Evolutionary conservation across 2,888 invertebrate genomes (phyloP).

Genomic region (Drosophila kuntzei): DNA sequence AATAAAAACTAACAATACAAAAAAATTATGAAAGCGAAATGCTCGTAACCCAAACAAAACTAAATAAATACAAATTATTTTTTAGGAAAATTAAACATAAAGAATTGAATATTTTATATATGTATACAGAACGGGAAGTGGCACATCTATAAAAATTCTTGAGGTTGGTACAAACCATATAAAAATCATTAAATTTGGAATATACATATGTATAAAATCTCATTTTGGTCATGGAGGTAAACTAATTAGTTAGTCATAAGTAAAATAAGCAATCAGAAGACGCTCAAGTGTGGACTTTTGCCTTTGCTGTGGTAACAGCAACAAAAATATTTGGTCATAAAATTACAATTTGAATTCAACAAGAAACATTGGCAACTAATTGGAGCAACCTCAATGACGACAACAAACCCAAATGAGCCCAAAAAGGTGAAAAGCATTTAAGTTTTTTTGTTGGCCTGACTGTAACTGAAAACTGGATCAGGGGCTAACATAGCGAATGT

Average conservation of each 20-base stretch:
- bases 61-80: constrained; percentile 3
- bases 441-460: constrained; percentile 46
- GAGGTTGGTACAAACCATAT: constrained; percentile 1
- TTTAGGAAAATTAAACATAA: constrained; percentile 13
- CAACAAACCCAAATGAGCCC: constrained; percentile 31
- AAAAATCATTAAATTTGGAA: constrained; percentile 6
- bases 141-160: not conserved
- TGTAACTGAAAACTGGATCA: constrained; percentile 56
- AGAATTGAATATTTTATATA: constrained; percentile 42
- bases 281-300: not conserved
- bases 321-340: constrained; percentile 58
- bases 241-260: constrained; percentile 49
- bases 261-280: constrained; percentile 31
- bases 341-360: constrained; percentile 69
- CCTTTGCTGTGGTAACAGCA: constrained; percentile 11
- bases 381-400: constrained; percentile 60
- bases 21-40: constrained; percentile 27
- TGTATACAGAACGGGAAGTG: constrained; percentile 1
- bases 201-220: constrained; percentile 17
- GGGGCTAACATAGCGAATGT: constrained; percentile 6
- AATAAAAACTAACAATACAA: constrained; percentile 34
- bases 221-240: constrained; percentile 34
- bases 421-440: constrained; percentile 68
- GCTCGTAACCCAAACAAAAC: constrained; percentile 28
- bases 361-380: constrained; percentile 66